Conservation (phyloP, 92 coral and sea anemone species). For the Zoanthus solanderi region DNA sequence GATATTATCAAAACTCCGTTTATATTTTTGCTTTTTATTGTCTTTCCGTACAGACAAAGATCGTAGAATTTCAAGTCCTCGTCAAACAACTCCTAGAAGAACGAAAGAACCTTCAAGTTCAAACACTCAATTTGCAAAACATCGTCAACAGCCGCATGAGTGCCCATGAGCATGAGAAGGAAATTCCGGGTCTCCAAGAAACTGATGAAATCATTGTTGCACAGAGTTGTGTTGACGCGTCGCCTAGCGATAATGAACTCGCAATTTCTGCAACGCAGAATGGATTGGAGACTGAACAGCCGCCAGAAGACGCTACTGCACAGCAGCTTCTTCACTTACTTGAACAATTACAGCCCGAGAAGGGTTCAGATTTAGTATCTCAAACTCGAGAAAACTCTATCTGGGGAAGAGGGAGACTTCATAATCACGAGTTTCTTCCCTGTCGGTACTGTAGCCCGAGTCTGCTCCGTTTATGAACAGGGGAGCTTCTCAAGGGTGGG, state of each 20-base stretch:
- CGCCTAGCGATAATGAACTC: slow-evolving; percentile 46
- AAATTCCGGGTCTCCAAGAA: slow-evolving; percentile 66
- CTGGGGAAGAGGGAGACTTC: neutral
- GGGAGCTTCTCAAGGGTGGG: neutral
- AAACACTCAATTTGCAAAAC: slow-evolving; percentile 72
- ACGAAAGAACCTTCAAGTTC: slow-evolving; percentile 70
- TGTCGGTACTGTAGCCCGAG: slow-evolving; percentile 74
- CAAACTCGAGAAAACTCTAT: slow-evolving; percentile 66
- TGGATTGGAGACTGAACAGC: slow-evolving; percentile 23
- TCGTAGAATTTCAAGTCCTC: slow-evolving; percentile 75
- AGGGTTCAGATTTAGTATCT: slow-evolving; percentile 76
- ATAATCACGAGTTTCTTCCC: slow-evolving; percentile 71
- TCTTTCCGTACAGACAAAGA: slow-evolving; percentile 62
- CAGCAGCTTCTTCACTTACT: slow-evolving; percentile 91
- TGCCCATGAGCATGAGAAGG: slow-evolving; percentile 81
- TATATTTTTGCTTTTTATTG: neutral
- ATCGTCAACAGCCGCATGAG: slow-evolving; percentile 81
- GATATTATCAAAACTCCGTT: too few relatives aligned
- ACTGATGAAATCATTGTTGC: slow-evolving; percentile 68
- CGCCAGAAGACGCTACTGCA: slow-evolving; percentile 84
- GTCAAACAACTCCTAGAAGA: slow-evolving; percentile 81
- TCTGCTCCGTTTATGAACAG: slow-evolving; percentile 38
- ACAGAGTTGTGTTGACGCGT: slow-evolving; percentile 33
- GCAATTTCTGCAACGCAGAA: slow-evolving; percentile 49
- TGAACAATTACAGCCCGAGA: slow-evolving; percentile 88